Evolutionary conservation across 2,113 vertebrate genomes (phyloP), one percentile per base, ranked within the genome.

Genomic region (Procavia capensis): DNA sequence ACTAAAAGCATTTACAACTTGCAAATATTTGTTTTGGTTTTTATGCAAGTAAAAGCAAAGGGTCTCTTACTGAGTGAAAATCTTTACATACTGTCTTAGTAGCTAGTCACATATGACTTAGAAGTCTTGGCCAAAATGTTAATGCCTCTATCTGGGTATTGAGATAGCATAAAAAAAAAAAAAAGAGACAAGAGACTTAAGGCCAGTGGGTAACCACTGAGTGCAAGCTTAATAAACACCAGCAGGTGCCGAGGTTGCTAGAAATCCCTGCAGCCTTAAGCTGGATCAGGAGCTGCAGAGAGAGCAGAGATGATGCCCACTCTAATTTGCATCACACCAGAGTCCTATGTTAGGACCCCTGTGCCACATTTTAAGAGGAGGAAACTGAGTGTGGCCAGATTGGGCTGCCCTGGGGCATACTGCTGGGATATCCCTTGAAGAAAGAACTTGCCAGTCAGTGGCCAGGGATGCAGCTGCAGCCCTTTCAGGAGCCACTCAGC

Each of bases 1-100:
- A 24, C 43, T 68, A 63, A 88, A 88, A 13, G 19, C 16, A 64
- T 34, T 90, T 45, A 31, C 34, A 57, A 81, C 11, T 50, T 80
- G 6, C 90, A 79, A 78, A 90, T 81, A 93, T 59, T 34, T 47
- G 9, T 20, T 41, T 86, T n/a, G 85, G 2, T 31, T 83, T 36
- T 68, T 43, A 59, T 47, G 36, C 43, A 83, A 31, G 81, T 88
- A 84, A 54, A 91, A 89, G 93, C 41, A 50, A 92, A 92, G 24
- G 2, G 1, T 85, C 64, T 96, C n/a, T 85, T 75, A 80, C 0
- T 36, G 22, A 43, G 13, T 85, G 70, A 85, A 84, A 95, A 74
- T 59, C 70, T 78, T 90, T 20, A 50, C 54, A 45, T 22, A 6
- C 16, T 50, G 2, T 27, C 4, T 85, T 57, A 19, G 19, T 14